Evolutionary conservation across 2,113 vertebrate genomes (phyloP).

Genomic region (Melanotaenia duboulayi): DNA sequence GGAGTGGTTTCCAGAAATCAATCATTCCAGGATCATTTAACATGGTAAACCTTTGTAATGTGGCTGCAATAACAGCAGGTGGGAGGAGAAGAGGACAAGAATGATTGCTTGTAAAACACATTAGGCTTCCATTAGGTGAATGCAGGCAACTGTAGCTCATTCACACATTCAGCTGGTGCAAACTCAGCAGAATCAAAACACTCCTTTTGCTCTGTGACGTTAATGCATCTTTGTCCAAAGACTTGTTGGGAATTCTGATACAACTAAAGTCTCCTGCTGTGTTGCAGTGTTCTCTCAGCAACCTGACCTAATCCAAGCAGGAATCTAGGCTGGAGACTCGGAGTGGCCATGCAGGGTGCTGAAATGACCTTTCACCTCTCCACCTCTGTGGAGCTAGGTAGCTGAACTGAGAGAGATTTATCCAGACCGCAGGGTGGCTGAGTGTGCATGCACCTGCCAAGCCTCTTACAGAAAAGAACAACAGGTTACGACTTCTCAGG

Average conservation of each 20-base stretch:
- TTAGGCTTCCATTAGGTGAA: conserved; percentile 20
- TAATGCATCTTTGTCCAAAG: conserved; percentile 38
- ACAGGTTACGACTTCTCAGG: conserved; percentile 42
- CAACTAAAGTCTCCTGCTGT: conserved; percentile 32
- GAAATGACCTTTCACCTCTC: conserved; percentile 51
- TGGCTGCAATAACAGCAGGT: conserved; percentile 34
- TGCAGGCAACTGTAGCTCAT: conserved; percentile 23
- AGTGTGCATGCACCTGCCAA: conserved; percentile 22
- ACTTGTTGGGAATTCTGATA: conserved; percentile 46
- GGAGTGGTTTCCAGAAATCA: conserved; percentile 49
- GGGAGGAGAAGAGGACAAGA: neutral
- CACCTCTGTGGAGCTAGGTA: conserved; percentile 28
- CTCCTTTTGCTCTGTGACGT: conserved; percentile 13
- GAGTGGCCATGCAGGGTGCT: conserved; percentile 51
- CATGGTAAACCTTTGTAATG: conserved; percentile 48
- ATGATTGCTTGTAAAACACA: conserved; percentile 26
- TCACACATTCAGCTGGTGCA: neutral
- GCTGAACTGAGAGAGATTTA: conserved; percentile 39
- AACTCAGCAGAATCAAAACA: conserved; percentile 38
- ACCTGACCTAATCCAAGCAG: conserved; percentile 78
- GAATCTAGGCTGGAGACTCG: conserved; percentile 53
- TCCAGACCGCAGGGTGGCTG: conserved; percentile 54
- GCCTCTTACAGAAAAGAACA: conserved; percentile 46
- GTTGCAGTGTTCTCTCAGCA: conserved; percentile 47
- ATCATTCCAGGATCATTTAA: conserved; percentile 53